These are phyloP conservation scores for Oreochromis spilurus DNA, from an alignment of 2,113 vertebrate genomes.

Conservation along the genomic window DNA sequence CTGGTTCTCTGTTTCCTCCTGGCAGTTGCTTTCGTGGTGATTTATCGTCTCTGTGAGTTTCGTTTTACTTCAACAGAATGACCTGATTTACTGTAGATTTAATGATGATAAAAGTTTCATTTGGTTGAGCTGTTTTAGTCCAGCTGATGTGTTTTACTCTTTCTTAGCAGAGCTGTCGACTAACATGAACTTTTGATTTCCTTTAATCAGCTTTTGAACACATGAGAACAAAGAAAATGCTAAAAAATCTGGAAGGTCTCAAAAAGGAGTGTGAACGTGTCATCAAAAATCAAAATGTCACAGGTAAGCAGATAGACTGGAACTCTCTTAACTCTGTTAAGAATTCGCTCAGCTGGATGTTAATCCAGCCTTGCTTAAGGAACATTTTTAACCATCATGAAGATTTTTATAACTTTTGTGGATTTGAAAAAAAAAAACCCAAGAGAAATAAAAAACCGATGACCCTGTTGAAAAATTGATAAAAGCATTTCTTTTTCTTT, in stretches of 20 bases:
- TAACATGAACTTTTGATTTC: neutral
- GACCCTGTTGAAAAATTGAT: neutral
- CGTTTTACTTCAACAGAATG: accelerated
- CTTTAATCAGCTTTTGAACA: neutral
- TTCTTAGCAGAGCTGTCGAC: neutral
- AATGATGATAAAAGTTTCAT: too few species aligned
- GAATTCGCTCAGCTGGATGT: neutral
- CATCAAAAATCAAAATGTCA: neutral
- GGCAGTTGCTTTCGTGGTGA: accelerated
- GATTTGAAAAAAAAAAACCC: accelerated
- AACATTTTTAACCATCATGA: neutral
- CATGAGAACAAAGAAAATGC: neutral
- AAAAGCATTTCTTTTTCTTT: neutral
- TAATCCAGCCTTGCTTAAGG: accelerated
- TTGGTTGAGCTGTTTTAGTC: neutral
- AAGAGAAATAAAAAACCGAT: neutral
- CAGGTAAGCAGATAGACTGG: neutral
- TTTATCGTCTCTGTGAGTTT: neutral
- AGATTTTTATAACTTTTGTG: accelerated
- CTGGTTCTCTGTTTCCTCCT: neutral
- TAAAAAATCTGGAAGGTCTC: neutral
- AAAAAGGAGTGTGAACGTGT: neutral
- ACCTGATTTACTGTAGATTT: neutral
- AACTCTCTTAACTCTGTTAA: too few species aligned
- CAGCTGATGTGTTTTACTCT: neutral